Evolutionary conservation across 2,113 vertebrate species (phyloP), one percentile per base, ranked within the genome.

Genomic region (Seriola aureovittata): DNA sequence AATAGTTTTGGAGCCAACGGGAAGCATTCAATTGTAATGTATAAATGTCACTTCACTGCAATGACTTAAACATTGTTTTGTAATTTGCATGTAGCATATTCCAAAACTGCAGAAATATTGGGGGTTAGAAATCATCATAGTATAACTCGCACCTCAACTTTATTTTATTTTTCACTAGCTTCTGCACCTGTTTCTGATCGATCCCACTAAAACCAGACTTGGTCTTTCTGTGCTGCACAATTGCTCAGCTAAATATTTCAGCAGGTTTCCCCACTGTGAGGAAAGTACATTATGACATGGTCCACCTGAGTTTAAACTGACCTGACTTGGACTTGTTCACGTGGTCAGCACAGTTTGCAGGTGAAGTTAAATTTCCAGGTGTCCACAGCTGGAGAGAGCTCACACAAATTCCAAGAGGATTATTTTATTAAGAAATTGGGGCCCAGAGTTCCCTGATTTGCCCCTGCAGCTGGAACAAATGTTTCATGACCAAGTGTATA

Each of bases 371-470:
- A 52, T 85, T 82, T 87, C 70, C 73, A 82, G 87, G 86, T 89
- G 82, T 78, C 75, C 93, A 75, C 93, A 92, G 91, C 87, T 89
- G 89, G 93, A 91, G 78, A 88, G 82, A 58, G 82, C 79, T 89
- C 71, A 75, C 48, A 50, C 14, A 88, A 89, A 92, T 92, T 93
- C 91, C 91, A 88, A 67, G 4, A 4, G 90, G 92, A 94, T 93
- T 94, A 93, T 91, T 91, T 89, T 44, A 92, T 92, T 89, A 91
- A 85, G 38, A 76, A 77, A 79, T 57, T 82, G 36, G 78, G 70
- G 64, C 73, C 66, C 23, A 14, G 25, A 64, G 48, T 72, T 83
- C 78, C 36, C 46, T 59, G 60, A 80, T 81, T 82, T 78, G 2
- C 75, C 63, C 83, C 82, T 75, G 78, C 82, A 85, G 75, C 71